Evolutionary conservation across 2,797 vertebrate species (phyloP), one percentile per base, ranked within the genome.

Genomic region (Tokudaia tokunoshimensis): DNA sequence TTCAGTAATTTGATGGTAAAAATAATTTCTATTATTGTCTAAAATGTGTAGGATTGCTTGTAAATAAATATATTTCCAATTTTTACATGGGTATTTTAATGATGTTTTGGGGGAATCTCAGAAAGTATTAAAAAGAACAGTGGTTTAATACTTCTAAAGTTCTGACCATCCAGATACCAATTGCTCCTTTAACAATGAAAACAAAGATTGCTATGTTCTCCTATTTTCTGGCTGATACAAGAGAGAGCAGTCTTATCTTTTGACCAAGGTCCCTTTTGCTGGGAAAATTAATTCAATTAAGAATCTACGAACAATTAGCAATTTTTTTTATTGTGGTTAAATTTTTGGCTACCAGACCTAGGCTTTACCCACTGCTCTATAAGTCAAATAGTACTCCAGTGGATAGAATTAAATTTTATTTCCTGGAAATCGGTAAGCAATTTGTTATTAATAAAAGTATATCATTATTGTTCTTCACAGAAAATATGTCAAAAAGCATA

Each of bases 331-430:
- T 50, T 92, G 6, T 57, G 57, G 4, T 47, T 14, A 59, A 3
- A 81, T 14, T 80, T 92, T 86, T 89, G 34, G 7, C 15, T 6
- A 72, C 47, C 12, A 63, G 0, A 70, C n/a, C 8, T 57, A 76
- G 3, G 0, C 7, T 59, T 75, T 61, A 6, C 11, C 8, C 10
- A 3, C 15, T 59, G 0, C 47, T 44, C 6, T 50, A 24, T 29
- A 78, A 78, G 5, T 52, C 44, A 76, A 76, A 20, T 0, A 55
- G 1, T 83, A 57, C 50, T 92, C 34, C 72, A 78, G 26, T 17
- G 20, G 2, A 14, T 3, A 83, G 9, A 31, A 41, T 0, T 22
- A 72, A 15, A 37, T 14, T 82, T 74, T 74, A 63, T 81, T 91
- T 91, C 22, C 17, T 67, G 17, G 41, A 82, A 95, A 9, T 17